Percentiles rank a stretch among this genome's conserved stretches.
These are phyloP conservation scores for Salmo trutta DNA, from an alignment of 2,797 vertebrate genomes.

Conservation along the genomic window DNA sequence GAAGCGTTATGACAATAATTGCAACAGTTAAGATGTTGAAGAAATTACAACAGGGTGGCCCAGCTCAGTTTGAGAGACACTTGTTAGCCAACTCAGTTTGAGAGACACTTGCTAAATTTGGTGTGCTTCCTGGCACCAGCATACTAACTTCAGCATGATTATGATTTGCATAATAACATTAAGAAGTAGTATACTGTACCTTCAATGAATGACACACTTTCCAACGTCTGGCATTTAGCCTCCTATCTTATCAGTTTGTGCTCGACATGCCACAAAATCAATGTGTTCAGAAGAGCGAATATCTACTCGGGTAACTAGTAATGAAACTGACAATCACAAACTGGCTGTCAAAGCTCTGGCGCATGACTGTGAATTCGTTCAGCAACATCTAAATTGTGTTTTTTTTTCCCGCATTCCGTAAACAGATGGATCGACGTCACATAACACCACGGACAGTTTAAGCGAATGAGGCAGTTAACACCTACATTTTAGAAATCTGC, in stretches of 20 bases:
- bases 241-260: not conserved
- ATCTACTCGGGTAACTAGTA: slow-evolving; percentile 38
- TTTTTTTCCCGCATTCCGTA: not conserved
- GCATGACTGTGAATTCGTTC: slow-evolving; percentile 67
- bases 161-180: slow-evolving; percentile 6
- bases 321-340: slow-evolving; percentile 52
- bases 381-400: not conserved
- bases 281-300: slow-evolving; percentile 4
- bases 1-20: not conserved
- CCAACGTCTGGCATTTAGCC: slow-evolving; percentile 44
- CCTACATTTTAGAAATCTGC: not conserved
- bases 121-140: slow-evolving; percentile 3
- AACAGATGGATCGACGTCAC: accelerated
- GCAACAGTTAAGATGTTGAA: not conserved
- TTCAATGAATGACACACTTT: slow-evolving; percentile 40
- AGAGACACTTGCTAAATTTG: not conserved
- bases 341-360: slow-evolving; percentile 68
- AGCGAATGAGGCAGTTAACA: slow-evolving; percentile 10
- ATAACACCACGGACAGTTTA: accelerated
- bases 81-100: not conserved
- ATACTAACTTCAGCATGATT: slow-evolving; percentile 51
- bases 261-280: not conserved
- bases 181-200: slow-evolving; percentile 50
- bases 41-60: not conserved
- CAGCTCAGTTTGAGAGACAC: not conserved